Conservation (phyloP, 2,113 vertebrate genomes). For the Oryzias melastigma region DNA sequence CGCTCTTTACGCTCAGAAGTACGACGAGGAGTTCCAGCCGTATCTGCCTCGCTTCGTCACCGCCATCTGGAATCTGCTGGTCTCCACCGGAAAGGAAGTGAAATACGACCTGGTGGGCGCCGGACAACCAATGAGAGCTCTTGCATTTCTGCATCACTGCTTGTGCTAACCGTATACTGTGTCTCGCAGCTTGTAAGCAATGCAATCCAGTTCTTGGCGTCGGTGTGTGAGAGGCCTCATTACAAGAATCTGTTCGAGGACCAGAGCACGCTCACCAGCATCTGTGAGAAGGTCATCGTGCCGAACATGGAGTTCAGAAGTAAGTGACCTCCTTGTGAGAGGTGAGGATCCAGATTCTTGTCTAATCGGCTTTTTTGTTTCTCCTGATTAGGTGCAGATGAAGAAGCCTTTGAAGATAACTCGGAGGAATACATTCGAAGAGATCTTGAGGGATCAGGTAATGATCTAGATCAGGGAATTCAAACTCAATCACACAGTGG, state of each 20-base stretch:
- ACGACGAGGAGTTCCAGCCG: conserved; percentile 96
- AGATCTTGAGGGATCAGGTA: conserved; percentile 98
- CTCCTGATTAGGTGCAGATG: conserved; percentile 87
- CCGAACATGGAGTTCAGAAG: conserved; percentile 99
- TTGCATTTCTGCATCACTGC: not conserved
- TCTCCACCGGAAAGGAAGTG: conserved; percentile 96
- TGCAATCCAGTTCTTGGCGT: conserved; percentile 97
- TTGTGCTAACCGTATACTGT: not conserved
- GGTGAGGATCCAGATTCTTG: not conserved
- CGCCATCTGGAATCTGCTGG: conserved; percentile 96
- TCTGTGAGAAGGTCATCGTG: conserved; percentile 98
- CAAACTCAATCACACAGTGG: too few relatives aligned
- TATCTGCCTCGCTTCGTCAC: conserved; percentile 96
- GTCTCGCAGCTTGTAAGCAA: conserved; percentile 91
- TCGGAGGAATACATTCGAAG: conserved; percentile 97
- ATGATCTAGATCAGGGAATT: conserved; percentile 7
- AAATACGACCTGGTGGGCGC: conserved; percentile 95
- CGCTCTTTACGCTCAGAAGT: conserved; percentile 97
- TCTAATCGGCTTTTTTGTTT: not conserved
- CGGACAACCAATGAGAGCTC: too few relatives aligned
- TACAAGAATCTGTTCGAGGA: conserved; percentile 98
- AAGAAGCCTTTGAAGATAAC: conserved; percentile 99
- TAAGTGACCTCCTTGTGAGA: conserved; percentile 62
- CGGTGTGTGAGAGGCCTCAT: conserved; percentile 95
- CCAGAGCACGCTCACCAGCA: conserved; percentile 94